Base-by-base conservation (phyloP, 2,113 vertebrate genomes). In the Rhinichthys klamathensis region DNA sequence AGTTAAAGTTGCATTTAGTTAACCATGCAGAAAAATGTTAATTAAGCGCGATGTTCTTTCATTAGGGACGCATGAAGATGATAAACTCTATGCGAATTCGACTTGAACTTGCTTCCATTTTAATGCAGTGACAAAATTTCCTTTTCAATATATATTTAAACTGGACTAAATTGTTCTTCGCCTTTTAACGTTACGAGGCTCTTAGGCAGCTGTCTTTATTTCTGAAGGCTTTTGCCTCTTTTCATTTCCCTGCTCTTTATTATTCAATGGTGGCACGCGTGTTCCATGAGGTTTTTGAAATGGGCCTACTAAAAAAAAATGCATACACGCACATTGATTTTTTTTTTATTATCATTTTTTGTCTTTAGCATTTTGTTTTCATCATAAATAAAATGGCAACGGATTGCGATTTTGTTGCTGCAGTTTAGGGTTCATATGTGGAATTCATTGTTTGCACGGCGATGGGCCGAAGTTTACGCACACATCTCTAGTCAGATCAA, bases 161-260 rank as follows among this genome's bases (percentile, higher is more conserved):
- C 18, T 13, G 80, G 89, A 89, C 77, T 89, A 83, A 81, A 91
- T 89, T 84, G 87, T 82, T 89, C 85, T 80, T 91, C 90, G 89
- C 92, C 80, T 88, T 86, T 92, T 89, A 90, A 93, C 93, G 88
- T 93, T 92, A 80, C 63, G 77, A 75, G 85, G 72, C 54, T 89
- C 89, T 87, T 89, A 79, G 77, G 89, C 85, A 72, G 89, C 78
- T 86, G 89, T 89, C 88, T 93, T 93, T 89, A 91, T 92, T 88
- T 93, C 88, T 88, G 89, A 93, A 91, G 80, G 84, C 87, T 90
- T 91, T 92, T 84, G 84, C 89, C 88, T 77, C 56, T 88, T 89
- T 87, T 91, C 90, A 92, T 93, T 94, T 93, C 91, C 92, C 44
- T 73, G 86, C 86, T 89, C 84, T 90, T 90, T 92, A 89, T 90